Evolutionary conservation across 2,797 vertebrate species (phyloP).

Genomic region (Tenualosa thibaudeaui): DNA sequence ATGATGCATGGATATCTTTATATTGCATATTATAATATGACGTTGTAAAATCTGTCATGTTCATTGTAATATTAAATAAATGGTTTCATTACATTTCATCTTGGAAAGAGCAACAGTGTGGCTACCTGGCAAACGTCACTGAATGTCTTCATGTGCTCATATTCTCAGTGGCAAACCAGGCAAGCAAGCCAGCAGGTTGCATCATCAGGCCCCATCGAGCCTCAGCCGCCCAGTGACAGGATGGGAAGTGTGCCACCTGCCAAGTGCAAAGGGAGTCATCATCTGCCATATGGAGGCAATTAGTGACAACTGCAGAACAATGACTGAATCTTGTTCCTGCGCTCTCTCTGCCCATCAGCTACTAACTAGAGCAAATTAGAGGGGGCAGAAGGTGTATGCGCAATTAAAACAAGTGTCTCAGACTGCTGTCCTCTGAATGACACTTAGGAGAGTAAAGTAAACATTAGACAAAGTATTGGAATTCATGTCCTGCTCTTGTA

Average conservation of each 20-base stretch:
- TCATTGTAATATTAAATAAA: not conserved
- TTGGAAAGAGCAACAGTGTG: not conserved
- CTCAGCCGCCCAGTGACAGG: not conserved
- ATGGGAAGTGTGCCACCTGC: constrained; percentile 13
- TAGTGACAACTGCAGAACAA: not conserved
- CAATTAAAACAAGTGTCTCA: not conserved
- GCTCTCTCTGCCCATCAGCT: not conserved
- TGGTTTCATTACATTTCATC: not conserved
- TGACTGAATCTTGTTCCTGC: not conserved
- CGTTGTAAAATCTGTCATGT: not conserved
- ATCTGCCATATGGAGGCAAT: not conserved
- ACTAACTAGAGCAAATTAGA: not conserved
- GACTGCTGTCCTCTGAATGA: not conserved
- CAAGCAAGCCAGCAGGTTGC: not conserved
- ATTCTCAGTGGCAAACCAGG: not conserved
- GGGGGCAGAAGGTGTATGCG: not conserved
- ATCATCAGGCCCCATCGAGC: not conserved
- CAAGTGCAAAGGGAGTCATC: not conserved
- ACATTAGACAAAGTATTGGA: not conserved
- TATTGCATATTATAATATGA: not conserved
- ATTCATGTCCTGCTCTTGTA: not conserved
- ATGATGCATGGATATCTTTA: not conserved
- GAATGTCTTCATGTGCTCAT: not conserved
- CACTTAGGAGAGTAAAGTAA: not conserved
- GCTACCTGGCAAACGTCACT: not conserved